Base-by-base conservation (phyloP, 2,113 vertebrate species). In the Variabilichromis moorii region DNA sequence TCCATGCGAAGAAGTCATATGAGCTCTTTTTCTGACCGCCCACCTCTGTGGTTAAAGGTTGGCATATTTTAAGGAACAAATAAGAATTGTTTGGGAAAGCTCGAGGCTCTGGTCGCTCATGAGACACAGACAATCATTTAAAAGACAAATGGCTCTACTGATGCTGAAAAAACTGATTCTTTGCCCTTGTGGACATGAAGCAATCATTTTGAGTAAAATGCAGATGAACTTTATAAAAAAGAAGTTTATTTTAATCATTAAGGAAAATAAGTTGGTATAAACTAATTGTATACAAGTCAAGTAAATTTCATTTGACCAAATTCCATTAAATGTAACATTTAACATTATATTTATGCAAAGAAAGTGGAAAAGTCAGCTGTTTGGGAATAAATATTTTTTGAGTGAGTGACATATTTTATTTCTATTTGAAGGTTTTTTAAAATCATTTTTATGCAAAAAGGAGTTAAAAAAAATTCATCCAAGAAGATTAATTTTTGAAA, bases 401-500 rank as follows among this genome's bases (percentile, higher is more conserved):
- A 17, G 9, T 35, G 9, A 26, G 5, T 26, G 3, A 71, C 2
- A 45, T 1, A 6, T 71, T 63, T 63, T 33, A 33, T 42, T 42
- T 42, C 21, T 6, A 42, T 71, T 71, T 71, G 13, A 42, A 42
- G 8, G 5, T 42, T 71, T 71, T 42, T 37, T 3, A 0, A 6
- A 61, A 61, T 33, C 0, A 33, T 26, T 71, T 73, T 45, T 26
- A 26, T 24, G n/a, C 21, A 2, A 7, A 26, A 73, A 17, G 8
- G 37, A 42, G 1, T 4, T 1, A 16, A 68, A 73, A 45, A 0
- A 26, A 45, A 71, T 14, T 17, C 21, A 24, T 6, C n/a, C 37
- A 42, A 42, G 0, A 0, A 73, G n/a, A 26, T 26, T 0, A 0
- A 45, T 26, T 7, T 45, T 17, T 63, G 31, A 1, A 37, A 73